A percentile compares a stretch with the other conserved stretches of the same genome.
Evolutionary conservation across 92 coral and sea anemone genomes (phyloP).

Genomic region (Porites lobata): DNA sequence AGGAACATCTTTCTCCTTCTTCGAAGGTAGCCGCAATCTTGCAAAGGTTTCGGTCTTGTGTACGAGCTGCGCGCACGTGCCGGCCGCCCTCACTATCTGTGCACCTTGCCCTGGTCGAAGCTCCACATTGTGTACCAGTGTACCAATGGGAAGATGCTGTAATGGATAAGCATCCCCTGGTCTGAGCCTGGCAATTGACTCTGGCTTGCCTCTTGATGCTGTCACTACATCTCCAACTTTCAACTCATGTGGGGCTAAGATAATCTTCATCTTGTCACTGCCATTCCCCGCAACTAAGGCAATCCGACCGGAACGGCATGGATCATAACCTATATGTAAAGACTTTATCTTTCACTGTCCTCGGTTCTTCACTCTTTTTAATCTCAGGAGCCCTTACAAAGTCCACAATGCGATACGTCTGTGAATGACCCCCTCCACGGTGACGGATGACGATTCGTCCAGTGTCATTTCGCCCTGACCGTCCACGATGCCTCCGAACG

Average conservation of each 20-base stretch:
- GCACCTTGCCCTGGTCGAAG: constrained; percentile 95
- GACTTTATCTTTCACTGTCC: constrained; percentile 82
- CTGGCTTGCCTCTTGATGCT: constrained; percentile 89
- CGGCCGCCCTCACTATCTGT: constrained; percentile 96
- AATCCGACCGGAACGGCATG: constrained; percentile 96
- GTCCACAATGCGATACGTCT: constrained; percentile 93
- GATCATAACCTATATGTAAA: constrained; percentile 94
- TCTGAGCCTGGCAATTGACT: constrained; percentile 85
- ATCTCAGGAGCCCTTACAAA: constrained; percentile 84
- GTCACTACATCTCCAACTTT: constrained; percentile 93
- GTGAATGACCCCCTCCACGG: constrained; percentile 98
- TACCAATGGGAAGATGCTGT: constrained; percentile 87
- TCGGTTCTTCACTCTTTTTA: constrained; percentile 42
- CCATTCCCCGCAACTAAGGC: constrained; percentile 98
- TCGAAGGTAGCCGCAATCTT: constrained; percentile 90
- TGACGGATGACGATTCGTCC: constrained; percentile 90
- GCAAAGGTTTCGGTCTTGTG: constrained; percentile 83
- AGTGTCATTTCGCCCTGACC: constrained; percentile 91
- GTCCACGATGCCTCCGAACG: constrained; percentile 80
- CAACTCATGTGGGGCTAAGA: constrained; percentile 92
- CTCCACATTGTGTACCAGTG: constrained; percentile 95
- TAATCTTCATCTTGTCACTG: constrained; percentile 85
- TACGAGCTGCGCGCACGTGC: constrained; percentile 96
- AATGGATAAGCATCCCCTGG: constrained; percentile 99
- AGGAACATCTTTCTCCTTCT: constrained; percentile 88